phyloP scores from a whole-genome alignment of 2,113 vertebrate species.

The Physeter macrocephalus region DNA sequence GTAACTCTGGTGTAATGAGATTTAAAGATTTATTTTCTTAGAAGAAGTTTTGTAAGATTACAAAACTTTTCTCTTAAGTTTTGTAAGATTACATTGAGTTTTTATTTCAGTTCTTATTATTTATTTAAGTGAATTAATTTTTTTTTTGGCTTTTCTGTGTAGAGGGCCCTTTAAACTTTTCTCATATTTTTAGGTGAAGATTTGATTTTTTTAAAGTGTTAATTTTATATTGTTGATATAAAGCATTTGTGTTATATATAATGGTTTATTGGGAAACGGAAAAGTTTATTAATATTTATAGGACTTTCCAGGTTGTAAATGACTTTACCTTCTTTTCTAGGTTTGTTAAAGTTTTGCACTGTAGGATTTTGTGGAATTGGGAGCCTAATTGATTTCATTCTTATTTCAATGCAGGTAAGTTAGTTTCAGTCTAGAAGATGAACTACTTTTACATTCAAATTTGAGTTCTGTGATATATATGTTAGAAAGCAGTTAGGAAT shows the following conservation, averaged over 20 bases:
- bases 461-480: neutral
- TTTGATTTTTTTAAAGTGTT: slow-evolving; percentile 19
- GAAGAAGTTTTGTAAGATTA: neutral
- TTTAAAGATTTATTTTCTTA: slow-evolving; percentile 21
- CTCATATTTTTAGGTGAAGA: slow-evolving; percentile 39
- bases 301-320: slow-evolving; percentile 6
- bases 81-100: neutral
- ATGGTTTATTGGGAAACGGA: neutral
- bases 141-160: slow-evolving; percentile 20
- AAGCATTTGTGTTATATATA: neutral
- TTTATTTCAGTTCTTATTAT: neutral
- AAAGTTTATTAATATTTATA: slow-evolving; percentile 26
- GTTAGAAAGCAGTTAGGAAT: neutral
- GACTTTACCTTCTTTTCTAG: slow-evolving; percentile 78
- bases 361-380: slow-evolving; percentile 99
- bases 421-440: neutral
- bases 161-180: slow-evolving; percentile 26
- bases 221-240: slow-evolving; percentile 35
- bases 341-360: slow-evolving; percentile 97
- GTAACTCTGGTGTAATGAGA: neutral
- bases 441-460: slow-evolving; percentile 6
- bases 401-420: slow-evolving; percentile 98
- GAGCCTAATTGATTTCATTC: slow-evolving; percentile 95
- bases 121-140: slow-evolving; percentile 13
- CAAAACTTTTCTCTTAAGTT: neutral